These are phyloP conservation scores for Brachionichthys hirsutus DNA, from an alignment of 2,113 vertebrate species.

Conservation along the genomic window DNA sequence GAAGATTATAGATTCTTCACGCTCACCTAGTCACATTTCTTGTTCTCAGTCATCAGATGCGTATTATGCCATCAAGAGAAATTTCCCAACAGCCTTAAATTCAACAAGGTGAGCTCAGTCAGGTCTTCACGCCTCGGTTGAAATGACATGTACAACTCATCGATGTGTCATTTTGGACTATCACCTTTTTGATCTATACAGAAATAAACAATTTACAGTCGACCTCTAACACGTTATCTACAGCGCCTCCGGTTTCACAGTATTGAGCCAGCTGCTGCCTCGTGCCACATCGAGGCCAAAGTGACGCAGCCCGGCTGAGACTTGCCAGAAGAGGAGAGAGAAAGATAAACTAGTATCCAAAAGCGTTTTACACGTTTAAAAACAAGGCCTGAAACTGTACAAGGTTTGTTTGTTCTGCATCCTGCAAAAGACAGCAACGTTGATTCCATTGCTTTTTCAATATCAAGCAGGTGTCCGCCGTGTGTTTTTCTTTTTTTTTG, in stretches of 20 bases:
- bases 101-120: constrained; percentile 28
- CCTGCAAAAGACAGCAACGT: constrained; percentile 61
- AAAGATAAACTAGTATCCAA: constrained; percentile 58
- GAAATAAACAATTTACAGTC: constrained; percentile 75
- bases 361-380: constrained; percentile 76
- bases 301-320: constrained; percentile 70
- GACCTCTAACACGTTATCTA: constrained; percentile 76
- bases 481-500: no score
- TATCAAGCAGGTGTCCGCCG: constrained; percentile 55
- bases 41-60: constrained; percentile 44
- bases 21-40: constrained; percentile 29
- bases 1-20: constrained; percentile 18
- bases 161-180: constrained; percentile 59
- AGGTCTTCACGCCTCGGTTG: constrained; percentile 41
- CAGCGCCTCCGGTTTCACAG: constrained; percentile 83
- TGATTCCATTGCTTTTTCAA: constrained; percentile 63
- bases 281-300: constrained; percentile 38
- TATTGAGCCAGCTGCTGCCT: constrained; percentile 73
- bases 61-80: constrained; percentile 17
- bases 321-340: constrained; percentile 52
- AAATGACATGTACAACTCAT: constrained; percentile 56
- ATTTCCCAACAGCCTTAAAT: constrained; percentile 33
- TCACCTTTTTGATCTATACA: constrained; percentile 75
- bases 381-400: constrained; percentile 73
- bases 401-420: constrained; percentile 75